Base-by-base conservation (phyloP, 2,888 invertebrate genomes). In the Drosophila cracens region DNA sequence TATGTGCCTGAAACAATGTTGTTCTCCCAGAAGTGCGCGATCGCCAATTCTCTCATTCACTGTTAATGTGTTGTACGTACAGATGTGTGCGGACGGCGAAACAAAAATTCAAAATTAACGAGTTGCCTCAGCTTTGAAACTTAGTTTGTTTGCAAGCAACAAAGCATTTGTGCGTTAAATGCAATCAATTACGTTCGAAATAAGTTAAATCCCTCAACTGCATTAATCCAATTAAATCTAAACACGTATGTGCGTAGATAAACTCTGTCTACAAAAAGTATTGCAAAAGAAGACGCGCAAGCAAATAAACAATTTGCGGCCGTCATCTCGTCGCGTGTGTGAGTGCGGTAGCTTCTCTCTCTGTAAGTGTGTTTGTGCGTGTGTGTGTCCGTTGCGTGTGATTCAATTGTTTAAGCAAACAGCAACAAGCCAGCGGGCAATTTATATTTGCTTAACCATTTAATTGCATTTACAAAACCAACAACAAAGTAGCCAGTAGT, bases 351-450 rank as follows among this genome's bases (percentile, higher is more conserved):
- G 46, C 16, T 46, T 46, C 25, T 46, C 25, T 46, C 25, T 62
- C 25, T 36, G 61, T 59, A 33, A 29, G 43, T 43, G 21, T 56
- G 53, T 49, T 60, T 21, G 36, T 57, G 38, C 48, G 46, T 66
- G 59, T 49, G 31, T 46, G 67, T 60, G 58, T 70, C n/a, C 38
- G 63, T 76, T 79, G 70, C 76, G 79, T 74, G 82, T 69, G 70
- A 70, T 81, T 82, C 79, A 81, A 76, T 81, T 81, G 81, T 81
- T 81, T 83, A 81, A 80, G 76, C 83, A 82, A 79, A 68, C 61
- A 65, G 54, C 63, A 51, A 67, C 67, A 65, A 65, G 61, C 61
- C 64, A 67, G 43, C 49, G 62, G 65, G 67, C 33, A 72, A 58
- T 51, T 79, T 70, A 29, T 73, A 36, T 74, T 62, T 70, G 70